Conservation (phyloP, 2,113 vertebrate genomes). For the Rissa tridactyla region DNA sequence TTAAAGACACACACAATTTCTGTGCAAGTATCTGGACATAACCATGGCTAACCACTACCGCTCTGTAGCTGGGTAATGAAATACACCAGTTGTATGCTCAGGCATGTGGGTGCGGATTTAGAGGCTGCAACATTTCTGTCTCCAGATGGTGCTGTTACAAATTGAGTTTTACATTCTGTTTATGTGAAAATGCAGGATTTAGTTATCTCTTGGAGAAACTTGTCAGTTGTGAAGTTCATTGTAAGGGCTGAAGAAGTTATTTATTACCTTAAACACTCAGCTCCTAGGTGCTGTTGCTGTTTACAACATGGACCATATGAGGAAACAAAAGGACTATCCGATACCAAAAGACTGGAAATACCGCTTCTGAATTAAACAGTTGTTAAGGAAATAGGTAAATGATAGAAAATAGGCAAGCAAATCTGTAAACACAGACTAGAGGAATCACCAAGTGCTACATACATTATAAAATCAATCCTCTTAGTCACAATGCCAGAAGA, state of each 20-base stretch:
- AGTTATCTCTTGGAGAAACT: neutral
- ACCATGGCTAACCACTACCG: neutral
- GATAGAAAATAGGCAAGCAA: neutral
- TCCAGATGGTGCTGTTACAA: neutral
- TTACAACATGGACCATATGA: neutral
- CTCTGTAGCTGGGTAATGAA: rapidly evolving
- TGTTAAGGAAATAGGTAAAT: neutral
- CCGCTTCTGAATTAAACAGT: neutral
- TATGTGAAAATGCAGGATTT: neutral
- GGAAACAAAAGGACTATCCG: neutral
- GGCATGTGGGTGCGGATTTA: neutral
- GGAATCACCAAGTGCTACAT: neutral
- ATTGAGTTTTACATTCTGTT: neutral
- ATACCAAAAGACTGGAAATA: neutral
- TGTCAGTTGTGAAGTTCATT: neutral
- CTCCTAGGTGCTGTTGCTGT: neutral
- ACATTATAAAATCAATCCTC: neutral
- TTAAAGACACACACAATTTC: neutral
- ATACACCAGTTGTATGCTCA: rapidly evolving
- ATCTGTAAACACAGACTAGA: neutral
- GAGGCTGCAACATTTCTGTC: neutral
- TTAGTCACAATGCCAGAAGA: neutral
- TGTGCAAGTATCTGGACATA: neutral
- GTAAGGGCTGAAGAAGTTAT: neutral
- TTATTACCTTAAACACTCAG: neutral